Evolutionary conservation across 2,888 invertebrate species (phyloP), one percentile per base, ranked within the genome.

Genomic region (Brenthis daphne): DNA sequence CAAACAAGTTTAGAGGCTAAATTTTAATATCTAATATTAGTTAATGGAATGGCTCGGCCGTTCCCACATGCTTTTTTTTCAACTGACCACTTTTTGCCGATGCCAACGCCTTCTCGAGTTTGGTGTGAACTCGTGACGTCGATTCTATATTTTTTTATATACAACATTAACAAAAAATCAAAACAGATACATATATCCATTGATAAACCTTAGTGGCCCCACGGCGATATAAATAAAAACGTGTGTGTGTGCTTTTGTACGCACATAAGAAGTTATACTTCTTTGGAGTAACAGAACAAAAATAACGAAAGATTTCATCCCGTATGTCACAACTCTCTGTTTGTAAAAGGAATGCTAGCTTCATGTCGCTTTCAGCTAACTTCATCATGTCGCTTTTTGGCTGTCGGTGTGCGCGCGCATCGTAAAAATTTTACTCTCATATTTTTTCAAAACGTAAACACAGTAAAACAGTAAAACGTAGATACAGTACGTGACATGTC

Each of bases 181-280:
- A 73, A 76, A 76, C 79, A 77, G 80, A 79, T 80, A 20, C 20
- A 20, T 20, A 77, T 77, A 77, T 78, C 78, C 82, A 84, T 83
- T 85, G 84, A 85, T 86, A 86, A 80, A 77, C 79, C 81, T 82
- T 85, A 84, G 85, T 85, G 81, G 83, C 75, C 82, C 82, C 80
- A 79, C 77, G 80, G 78, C 67, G 61, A 2, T 55, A 37, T 57
- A 60, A 66, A 56, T 48, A 24, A 33, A 20, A 20, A 20, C 20
- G 20, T 20, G 20, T 20, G 20, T 20, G 20, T 20, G 20, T 20
- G 20, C 1, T 20, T 20, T 20, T 20, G 20, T 20, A 20, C 20
- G 20, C 20, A 20, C 20, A 1, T 20, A 20, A 20, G 20, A 20
- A 20, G 20, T 20, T 20, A 20, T 20, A 20, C 20, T 20, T 20